Evolutionary conservation across 2,797 vertebrate species (phyloP), one percentile per base, ranked within the genome.

Genomic region (Ibycter americanus): DNA sequence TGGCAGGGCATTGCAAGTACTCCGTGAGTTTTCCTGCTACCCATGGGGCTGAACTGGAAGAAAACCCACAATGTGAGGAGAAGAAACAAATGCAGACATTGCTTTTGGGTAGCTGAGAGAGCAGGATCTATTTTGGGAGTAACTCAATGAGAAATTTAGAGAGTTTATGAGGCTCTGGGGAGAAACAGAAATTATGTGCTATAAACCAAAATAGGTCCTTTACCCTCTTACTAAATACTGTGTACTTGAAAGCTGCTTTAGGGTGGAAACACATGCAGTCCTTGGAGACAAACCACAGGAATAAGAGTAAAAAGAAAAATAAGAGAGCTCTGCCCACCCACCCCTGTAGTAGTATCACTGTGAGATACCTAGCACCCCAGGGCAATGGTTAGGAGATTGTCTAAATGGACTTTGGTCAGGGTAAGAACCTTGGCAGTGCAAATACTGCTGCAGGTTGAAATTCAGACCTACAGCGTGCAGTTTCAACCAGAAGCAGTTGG

Each of bases 171-270:
- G 71, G n/a, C 94, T 67, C 93, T 46, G 14, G 92, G 68, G 95
- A 96, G 49, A 16, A 92, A 85, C 72, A 95, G 49, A 88, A 89
- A 63, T 79, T 90, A 76, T 59, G 42, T 77, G 70, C 32, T 92
- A n/a, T 78, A 94, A 94, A 80, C 74, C 83, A 95, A 93, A 97
- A 94, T 94, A 95, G 46, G 56, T 94, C 54, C 52, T 93, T 89
- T 89, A 68, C 59, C 27, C 47, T 83, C 17, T 84, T 96, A 44
- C 31, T 90, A 93, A 94, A 73, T 63, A 65, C 40, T 74, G 55
- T 65, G 55, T 73, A 55, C 31, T 90, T 65, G 26, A 87, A 88
- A 66, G 22, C 44, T 52, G 59, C 52, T 82, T 84, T 56, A 63
- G 67, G 32, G 17, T 84, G n/a, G 74, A 96, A 95, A 83, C 11